Base-by-base conservation (phyloP, 2,797 vertebrate species). In the Chelon labrosus region DNA sequence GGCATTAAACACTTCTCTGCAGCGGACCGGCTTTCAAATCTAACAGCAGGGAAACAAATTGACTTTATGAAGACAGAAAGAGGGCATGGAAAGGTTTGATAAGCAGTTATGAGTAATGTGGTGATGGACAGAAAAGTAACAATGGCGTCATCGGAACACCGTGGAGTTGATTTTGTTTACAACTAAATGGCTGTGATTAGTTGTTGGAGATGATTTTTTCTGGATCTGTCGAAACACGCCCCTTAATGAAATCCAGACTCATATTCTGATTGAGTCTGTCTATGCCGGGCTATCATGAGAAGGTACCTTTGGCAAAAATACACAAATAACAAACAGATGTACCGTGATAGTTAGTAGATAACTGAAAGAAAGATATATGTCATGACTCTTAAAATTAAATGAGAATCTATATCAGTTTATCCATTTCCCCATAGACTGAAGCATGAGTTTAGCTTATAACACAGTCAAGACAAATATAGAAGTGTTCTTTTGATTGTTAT, bases 21-120 rank as follows among this genome's bases (percentile, higher is more conserved):
- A 55, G 71, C 44, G 61, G 65, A 68, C 63, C 51, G 79, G 50
- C 71, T 83, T 86, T 88, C 58, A 88, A 88, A 71, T 71, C 65
- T 47, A 12, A 57, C 54, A 74, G 68, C 22, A 58, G 64, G 84
- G 72, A 67, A 75, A 77, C 44, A 41, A 85, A 83, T 75, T 39
- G 66, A 73, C 73, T 75, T 79, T 64, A 72, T 44, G 64, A 53
- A 70, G 57, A 77, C 1, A 41, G 58, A 69, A 59, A 65, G 12
- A 64, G 17, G 22, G 27, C 65, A 65, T 71, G 51, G 47, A 75
- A 79, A 42, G 10, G 38, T 57, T 53, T 67, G 49, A 75, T 62
- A 60, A 66, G 68, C 47, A 65, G 61, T 70, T 39, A 54, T 46
- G n/a, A 56, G 55, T 10, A 22, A 22, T 22, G 22, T 22, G 3